Conservation (phyloP, 2,113 vertebrate genomes). For the Galeopterus variegatus region DNA sequence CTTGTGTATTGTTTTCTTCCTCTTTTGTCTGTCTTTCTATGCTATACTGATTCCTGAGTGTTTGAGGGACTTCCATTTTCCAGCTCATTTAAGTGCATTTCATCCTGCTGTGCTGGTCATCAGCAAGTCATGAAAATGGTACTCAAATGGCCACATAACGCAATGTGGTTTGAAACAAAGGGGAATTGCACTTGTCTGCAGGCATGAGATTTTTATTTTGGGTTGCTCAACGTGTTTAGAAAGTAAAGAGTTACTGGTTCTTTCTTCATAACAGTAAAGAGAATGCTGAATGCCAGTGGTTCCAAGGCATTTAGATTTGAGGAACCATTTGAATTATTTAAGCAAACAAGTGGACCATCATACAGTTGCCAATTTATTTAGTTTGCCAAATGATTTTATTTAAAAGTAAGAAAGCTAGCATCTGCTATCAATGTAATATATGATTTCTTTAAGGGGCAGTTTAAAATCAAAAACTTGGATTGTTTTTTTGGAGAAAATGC, state of each 20-base stretch:
- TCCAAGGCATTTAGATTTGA: constrained; percentile 34
- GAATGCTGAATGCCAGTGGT: constrained; percentile 5
- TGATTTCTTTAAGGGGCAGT: constrained; percentile 6
- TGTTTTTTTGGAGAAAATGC: constrained; percentile 39
- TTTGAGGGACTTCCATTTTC: constrained; percentile 79
- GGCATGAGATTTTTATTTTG: constrained; percentile 55
- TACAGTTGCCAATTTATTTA: constrained; percentile 2
- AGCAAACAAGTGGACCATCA: not conserved
- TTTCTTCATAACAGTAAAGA: constrained; percentile 35
- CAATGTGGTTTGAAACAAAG: constrained; percentile 74
- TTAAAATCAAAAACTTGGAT: constrained; percentile 27
- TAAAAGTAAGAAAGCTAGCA: not conserved
- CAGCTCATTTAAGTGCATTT: constrained; percentile 80
- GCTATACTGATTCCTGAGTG: constrained; percentile 70
- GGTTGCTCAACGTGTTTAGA: constrained; percentile 58
- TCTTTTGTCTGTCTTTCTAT: constrained; percentile 63
- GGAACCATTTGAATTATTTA: constrained; percentile 35
- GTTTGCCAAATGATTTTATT: constrained; percentile 22
- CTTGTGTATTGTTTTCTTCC: constrained; percentile 60
- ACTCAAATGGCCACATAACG: constrained; percentile 66
- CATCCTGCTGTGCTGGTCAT: constrained; percentile 77
- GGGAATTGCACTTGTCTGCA: not conserved
- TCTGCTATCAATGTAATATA: not conserved
- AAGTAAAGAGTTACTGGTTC: constrained; percentile 45
- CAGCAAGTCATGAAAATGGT: constrained; percentile 68